Base-by-base conservation (phyloP, 2,888 invertebrate genomes). In the Pristionchus exspectatus region DNA sequence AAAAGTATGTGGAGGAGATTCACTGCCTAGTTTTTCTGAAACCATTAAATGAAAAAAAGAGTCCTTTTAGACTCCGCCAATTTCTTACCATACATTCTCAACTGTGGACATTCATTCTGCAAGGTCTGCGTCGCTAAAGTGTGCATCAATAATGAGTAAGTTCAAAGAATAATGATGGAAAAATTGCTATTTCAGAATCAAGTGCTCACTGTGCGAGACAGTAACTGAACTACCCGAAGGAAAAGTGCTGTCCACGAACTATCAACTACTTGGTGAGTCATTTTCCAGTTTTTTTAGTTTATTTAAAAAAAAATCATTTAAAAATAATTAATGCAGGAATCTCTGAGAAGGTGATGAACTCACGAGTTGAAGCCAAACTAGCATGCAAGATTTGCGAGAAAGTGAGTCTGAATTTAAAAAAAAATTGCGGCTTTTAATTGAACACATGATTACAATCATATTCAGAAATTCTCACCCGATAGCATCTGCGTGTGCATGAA, bases 61-160 rank as follows among this genome's bases (percentile, higher is more conserved):
- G 21, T 2, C 30, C 21, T 21, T 30, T 21, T 59, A 87, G 86
- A 38, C 30, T 87, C 86, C 10, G 44, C 16, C 30, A 38, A 44
- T 0, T 54, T 50, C 27, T 16, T 69, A n/a, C 86, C 86, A 1
- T 44, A 24, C 14, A 9, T 27, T 1, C 86, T 87, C n/a, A 12
- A 44, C 12, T 87, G 86, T 69, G 86, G 86, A 14, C 86, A 87
- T 21, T 14, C 69, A 27, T 87, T 87, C 69, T 87, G 86, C 16
- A 27, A 87, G 9, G 16, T 16, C 16, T 87, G 86, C 66, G 66
- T 69, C 33, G 44, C 7, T 14, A 69, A 63, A 21, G 3, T 85
- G 85, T 16, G 59, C 12, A 33, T 63, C 18, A 85, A 85, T 14
- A 38, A 33, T 50, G 4, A 0, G 38, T 85, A 33, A 63, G 85